phyloP scores from a whole-genome alignment of 2,113 vertebrate species.

The Stictonetta naevosa region DNA sequence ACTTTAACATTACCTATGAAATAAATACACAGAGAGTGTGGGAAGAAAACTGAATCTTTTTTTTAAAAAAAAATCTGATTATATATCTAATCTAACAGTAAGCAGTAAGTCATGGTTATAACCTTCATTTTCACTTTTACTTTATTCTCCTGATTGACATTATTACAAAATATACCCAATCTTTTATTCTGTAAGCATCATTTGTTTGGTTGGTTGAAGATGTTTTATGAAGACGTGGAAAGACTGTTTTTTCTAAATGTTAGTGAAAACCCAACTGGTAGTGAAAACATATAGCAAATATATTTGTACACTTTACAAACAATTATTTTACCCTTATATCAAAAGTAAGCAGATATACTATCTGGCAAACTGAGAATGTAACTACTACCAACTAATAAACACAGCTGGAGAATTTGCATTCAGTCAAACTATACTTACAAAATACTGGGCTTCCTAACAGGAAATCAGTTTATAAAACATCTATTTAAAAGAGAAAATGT shows the following conservation, averaged over 20 bases:
- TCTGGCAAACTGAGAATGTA: background rate
- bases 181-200: background rate
- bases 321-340: background rate
- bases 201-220: background rate
- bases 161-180: background rate
- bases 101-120: background rate
- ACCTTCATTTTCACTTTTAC: background rate
- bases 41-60: background rate
- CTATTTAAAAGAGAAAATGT: background rate
- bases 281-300: background rate
- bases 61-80: too few species aligned
- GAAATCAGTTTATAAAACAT: background rate
- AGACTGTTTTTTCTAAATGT: background rate
- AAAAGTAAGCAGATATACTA: background rate
- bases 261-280: background rate
- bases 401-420: conserved; percentile 34
- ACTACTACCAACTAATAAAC: conserved; percentile 15
- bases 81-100: conserved; percentile 7
- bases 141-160: background rate
- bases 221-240: background rate
- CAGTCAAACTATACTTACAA: background rate
- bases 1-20: background rate
- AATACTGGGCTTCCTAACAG: background rate
- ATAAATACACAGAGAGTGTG: conserved; percentile 5
- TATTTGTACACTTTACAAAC: background rate